Conservation (phyloP, 2,888 invertebrate species). For the Epirrhoe tristata region DNA sequence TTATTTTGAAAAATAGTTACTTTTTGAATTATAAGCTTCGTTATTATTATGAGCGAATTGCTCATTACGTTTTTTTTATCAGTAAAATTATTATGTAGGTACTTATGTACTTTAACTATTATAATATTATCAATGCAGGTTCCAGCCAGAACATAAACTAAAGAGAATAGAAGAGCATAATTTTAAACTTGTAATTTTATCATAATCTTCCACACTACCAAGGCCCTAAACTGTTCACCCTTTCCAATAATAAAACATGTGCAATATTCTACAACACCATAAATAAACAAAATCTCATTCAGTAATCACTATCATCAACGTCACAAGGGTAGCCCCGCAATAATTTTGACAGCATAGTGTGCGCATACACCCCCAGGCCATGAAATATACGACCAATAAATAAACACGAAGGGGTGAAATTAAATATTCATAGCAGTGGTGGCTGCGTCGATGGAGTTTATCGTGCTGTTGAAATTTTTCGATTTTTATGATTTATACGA, state of each 20-base stretch:
- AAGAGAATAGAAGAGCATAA: too few relatives aligned
- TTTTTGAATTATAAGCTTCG: neutral
- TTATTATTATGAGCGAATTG: too few relatives aligned
- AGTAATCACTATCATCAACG: constrained; percentile 36
- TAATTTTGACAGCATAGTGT: constrained; percentile 64
- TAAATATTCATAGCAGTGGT: constrained; percentile 81
- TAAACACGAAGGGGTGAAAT: constrained; percentile 84
- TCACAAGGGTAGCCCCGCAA: constrained; percentile 58
- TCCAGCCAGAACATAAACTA: too few relatives aligned
- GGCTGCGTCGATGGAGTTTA: constrained; percentile 46
- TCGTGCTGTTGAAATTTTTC: constrained; percentile 34
- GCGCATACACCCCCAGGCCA: constrained; percentile 72
- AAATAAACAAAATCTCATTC: constrained; percentile 34
- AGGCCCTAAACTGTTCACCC: neutral
- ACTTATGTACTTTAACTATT: too few relatives aligned
- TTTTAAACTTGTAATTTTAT: too few relatives aligned
- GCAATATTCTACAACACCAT: constrained; percentile 22
- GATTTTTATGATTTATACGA: constrained; percentile 31
- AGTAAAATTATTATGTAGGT: too few relatives aligned
- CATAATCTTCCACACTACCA: too few relatives aligned
- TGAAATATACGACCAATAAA: constrained; percentile 85
- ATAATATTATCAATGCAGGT: too few relatives aligned
- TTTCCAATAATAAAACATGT: constrained; percentile 12
- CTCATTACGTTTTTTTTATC: too few relatives aligned
- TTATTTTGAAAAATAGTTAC: constrained; percentile 22